These are phyloP conservation scores for Mionectes macconnelli DNA, from an alignment of 2,113 vertebrate species.

Conservation along the genomic window DNA sequence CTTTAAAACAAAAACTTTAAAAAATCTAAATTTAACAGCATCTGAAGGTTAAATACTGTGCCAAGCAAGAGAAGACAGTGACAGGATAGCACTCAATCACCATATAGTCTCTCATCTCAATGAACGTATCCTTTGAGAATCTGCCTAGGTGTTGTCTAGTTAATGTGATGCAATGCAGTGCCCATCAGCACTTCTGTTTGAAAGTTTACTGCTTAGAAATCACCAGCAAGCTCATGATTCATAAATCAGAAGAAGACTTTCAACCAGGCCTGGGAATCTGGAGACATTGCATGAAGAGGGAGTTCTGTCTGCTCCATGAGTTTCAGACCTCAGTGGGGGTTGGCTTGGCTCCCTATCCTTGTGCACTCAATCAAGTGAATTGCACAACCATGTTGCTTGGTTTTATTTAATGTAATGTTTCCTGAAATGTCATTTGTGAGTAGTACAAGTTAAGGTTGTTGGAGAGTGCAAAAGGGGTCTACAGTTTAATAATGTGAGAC, in stretches of 20 bases:
- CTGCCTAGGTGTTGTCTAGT: conserved; percentile 56
- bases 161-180: conserved; percentile 32
- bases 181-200: conserved; percentile 47
- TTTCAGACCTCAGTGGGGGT: not conserved
- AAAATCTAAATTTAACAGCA: not conserved
- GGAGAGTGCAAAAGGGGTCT: not conserved
- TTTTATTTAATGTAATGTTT: conserved; percentile 2
- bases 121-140: conserved; percentile 40
- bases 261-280: conserved; percentile 34
- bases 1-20: not conserved
- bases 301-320: conserved; percentile 19
- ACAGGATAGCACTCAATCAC: conserved; percentile 27
- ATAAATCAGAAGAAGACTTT: conserved; percentile 20
- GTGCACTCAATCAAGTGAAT: conserved; percentile 35
- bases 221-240: conserved; percentile 32
- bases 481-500: not conserved
- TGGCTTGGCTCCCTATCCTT: conserved; percentile 10
- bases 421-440: conserved; percentile 12
- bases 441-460: not conserved
- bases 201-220: conserved; percentile 24
- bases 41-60: conserved; percentile 7
- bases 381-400: not conserved
- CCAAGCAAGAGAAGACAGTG: not conserved
- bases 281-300: not conserved
- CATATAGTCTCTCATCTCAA: not conserved